These are phyloP conservation scores for Sturnus vulgaris DNA, from an alignment of 2,113 vertebrate genomes.

Conservation along the genomic window DNA sequence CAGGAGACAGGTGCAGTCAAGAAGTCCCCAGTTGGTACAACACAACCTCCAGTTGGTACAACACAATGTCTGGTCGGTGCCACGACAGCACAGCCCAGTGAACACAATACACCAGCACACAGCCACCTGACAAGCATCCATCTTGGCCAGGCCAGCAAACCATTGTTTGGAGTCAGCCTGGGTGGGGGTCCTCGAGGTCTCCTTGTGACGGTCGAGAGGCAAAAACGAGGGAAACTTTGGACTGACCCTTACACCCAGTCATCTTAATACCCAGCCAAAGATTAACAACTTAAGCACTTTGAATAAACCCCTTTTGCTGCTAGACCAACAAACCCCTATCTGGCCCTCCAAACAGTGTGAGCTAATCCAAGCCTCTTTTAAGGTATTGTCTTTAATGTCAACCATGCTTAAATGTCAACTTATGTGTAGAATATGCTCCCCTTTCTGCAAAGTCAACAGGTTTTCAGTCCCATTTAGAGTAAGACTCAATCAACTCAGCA, in stretches of 20 bases:
- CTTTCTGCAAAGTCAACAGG: not conserved
- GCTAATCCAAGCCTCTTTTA: not conserved
- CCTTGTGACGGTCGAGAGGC: too few relatives aligned
- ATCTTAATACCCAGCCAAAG: not conserved
- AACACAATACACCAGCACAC: too few relatives aligned
- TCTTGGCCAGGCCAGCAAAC: too few relatives aligned
- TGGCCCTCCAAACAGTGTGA: not conserved
- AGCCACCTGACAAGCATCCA: too few relatives aligned
- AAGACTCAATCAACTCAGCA: not conserved
- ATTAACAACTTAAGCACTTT: not conserved
- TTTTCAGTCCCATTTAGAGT: not conserved
- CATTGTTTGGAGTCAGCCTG: too few relatives aligned
- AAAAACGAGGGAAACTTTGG: too few relatives aligned
- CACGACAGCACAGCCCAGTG: too few relatives aligned
- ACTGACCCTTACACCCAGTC: not conserved
- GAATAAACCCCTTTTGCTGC: not conserved
- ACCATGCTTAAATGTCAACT: not conserved
- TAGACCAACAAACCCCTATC: not conserved
- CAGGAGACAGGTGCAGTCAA: too few relatives aligned
- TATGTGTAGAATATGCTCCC: not conserved
- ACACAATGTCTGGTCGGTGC: too few relatives aligned
- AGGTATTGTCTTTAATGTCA: not conserved
- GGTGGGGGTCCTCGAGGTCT: too few relatives aligned
- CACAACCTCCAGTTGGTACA: too few relatives aligned
- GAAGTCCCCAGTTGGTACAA: too few relatives aligned